These are phyloP conservation scores for Tylochromis polylepis DNA, from an alignment of 2,113 vertebrate genomes.

Conservation along the genomic window DNA sequence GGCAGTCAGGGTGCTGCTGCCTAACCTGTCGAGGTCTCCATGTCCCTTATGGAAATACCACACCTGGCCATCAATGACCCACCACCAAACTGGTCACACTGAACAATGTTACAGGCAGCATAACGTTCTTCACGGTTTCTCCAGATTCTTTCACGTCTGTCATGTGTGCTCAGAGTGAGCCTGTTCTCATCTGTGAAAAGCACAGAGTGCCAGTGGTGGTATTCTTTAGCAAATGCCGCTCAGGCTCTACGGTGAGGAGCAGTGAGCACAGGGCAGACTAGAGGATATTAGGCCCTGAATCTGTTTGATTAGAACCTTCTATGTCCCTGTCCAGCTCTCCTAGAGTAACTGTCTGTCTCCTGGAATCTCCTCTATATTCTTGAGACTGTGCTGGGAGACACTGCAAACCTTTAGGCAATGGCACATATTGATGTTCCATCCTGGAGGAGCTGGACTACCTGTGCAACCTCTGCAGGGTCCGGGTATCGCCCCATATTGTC, in stretches of 20 bases:
- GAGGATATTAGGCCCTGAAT: not conserved
- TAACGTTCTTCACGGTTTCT: not conserved
- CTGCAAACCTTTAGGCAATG: not conserved
- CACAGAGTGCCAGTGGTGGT: not conserved
- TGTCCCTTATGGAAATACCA: not conserved
- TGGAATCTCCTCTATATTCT: not conserved
- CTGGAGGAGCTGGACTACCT: not conserved
- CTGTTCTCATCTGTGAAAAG: not conserved
- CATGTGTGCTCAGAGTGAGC: not conserved
- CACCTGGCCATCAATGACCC: not conserved
- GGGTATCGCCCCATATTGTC: not conserved
- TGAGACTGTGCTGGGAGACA: not conserved
- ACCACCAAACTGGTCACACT: not conserved
- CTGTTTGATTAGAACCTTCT: not conserved
- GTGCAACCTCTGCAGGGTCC: not conserved
- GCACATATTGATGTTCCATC: not conserved
- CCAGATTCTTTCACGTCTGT: not conserved
- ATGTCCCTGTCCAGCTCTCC: not conserved
- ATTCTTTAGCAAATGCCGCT: not conserved
- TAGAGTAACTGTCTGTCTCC: not conserved
- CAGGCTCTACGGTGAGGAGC: not conserved
- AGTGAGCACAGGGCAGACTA: not conserved
- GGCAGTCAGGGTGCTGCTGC: not conserved
- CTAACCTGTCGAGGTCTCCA: not conserved
- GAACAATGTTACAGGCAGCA: not conserved